Evolutionary conservation across 92 coral and sea anemone species (phyloP).

Genomic region (Nematostella vectensis): DNA sequence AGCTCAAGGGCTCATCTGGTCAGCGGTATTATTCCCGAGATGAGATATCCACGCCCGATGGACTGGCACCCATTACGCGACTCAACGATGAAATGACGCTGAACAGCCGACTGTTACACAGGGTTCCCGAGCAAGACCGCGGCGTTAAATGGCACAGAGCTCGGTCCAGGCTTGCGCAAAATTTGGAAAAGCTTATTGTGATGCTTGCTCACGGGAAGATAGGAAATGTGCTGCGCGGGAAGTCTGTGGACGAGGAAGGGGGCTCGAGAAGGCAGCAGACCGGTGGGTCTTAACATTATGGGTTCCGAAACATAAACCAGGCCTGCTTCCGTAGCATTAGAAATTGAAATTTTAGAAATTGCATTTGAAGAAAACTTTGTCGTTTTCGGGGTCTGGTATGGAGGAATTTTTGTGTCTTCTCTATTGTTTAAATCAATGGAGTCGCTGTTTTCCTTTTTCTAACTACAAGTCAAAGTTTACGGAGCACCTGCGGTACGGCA

Average conservation of each 20-base stretch:
- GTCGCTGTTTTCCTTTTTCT: too few species aligned
- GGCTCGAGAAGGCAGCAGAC: slow-evolving; percentile 12
- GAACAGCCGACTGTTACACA: slow-evolving; percentile 10
- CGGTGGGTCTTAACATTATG: background rate
- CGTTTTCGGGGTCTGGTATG: too few species aligned
- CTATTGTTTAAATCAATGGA: too few species aligned
- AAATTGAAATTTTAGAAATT: too few species aligned
- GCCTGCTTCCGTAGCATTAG: too few species aligned
- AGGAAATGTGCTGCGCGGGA: background rate
- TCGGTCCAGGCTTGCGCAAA: slow-evolving; percentile 13
- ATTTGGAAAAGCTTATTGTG: slow-evolving; percentile 16
- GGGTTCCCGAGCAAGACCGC: slow-evolving; percentile 8
- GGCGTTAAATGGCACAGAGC: slow-evolving; percentile 18
- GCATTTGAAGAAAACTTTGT: too few species aligned
- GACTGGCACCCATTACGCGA: background rate
- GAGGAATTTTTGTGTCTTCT: too few species aligned
- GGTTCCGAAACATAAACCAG: too few species aligned
- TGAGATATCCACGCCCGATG: background rate
- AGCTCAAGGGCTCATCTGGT: background rate
- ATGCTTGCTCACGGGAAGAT: slow-evolving; percentile 12
- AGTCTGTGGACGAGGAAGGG: slow-evolving; percentile 9
- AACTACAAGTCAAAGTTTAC: too few species aligned
- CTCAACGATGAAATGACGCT: slow-evolving; percentile 8
- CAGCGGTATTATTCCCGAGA: background rate
- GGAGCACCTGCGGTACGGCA: too few species aligned